These are phyloP conservation scores for Sphaerodactylus townsendi DNA, from an alignment of 2,113 vertebrate species.

Conservation along the genomic window DNA sequence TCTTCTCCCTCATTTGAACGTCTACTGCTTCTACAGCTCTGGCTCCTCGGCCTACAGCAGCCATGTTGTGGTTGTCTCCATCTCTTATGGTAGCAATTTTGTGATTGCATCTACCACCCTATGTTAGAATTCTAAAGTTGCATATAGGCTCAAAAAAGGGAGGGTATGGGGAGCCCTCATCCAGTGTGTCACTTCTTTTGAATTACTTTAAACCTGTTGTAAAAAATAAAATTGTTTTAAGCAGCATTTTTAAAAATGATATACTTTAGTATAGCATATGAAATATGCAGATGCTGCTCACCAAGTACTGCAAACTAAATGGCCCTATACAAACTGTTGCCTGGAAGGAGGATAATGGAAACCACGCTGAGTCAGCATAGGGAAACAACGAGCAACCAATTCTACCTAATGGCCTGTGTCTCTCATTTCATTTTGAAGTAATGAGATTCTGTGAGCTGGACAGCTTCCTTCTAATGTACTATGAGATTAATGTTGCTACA, in stretches of 20 bases:
- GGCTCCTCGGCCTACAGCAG: too few species aligned
- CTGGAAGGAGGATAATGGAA: neutral
- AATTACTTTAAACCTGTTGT: neutral
- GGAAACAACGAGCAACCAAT: neutral
- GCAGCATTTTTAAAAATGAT: neutral
- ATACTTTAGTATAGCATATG: neutral
- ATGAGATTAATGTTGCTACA: conserved; percentile 13
- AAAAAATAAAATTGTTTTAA: neutral
- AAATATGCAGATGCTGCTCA: conserved; percentile 1
- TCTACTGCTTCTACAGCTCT: too few species aligned
- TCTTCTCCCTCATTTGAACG: too few species aligned
- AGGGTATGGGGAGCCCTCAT: too few species aligned
- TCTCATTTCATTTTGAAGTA: neutral
- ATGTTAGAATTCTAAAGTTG: too few species aligned
- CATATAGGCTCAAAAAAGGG: too few species aligned
- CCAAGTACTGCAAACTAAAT: conserved; percentile 26
- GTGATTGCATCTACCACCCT: too few species aligned
- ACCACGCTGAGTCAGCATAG: conserved; percentile 1
- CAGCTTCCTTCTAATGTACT: conserved; percentile 3
- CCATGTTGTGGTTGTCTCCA: too few species aligned
- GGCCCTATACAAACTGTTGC: conserved; percentile 11
- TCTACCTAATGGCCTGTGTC: neutral
- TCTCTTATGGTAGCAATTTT: too few species aligned
- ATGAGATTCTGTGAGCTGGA: neutral
- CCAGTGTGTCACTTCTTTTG: too few species aligned